phyloP scores from a whole-genome alignment of 2,797 vertebrate species.

The Chelon labrosus region DNA sequence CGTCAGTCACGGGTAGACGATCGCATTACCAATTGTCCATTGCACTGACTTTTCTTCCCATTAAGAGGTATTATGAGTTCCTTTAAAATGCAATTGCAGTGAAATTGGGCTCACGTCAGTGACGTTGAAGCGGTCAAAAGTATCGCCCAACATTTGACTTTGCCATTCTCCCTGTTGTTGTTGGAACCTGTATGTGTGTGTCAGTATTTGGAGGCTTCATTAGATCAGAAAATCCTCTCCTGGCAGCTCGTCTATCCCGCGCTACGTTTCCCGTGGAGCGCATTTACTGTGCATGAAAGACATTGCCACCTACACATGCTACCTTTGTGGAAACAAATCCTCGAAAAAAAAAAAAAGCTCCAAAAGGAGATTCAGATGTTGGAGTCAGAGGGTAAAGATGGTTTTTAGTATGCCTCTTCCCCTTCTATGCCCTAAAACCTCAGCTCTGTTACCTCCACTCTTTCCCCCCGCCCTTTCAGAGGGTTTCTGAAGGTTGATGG shows the following conservation, averaged over 20 bases:
- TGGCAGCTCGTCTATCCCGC: constrained; percentile 35
- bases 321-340: constrained; percentile 45
- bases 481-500: constrained; percentile 59
- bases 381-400: constrained; percentile 36
- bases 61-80: constrained; percentile 63
- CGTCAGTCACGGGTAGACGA: constrained; percentile 69
- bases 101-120: constrained; percentile 56
- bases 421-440: constrained; percentile 38
- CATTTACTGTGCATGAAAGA: constrained; percentile 41
- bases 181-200: not conserved
- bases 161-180: constrained; percentile 15
- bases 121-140: constrained; percentile 42
- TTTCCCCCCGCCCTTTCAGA: constrained; percentile 23
- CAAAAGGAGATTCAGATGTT: constrained; percentile 16
- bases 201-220: constrained; percentile 24
- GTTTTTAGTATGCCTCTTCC: constrained; percentile 58
- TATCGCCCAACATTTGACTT: constrained; percentile 29
- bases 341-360: constrained; percentile 45
- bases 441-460: constrained; percentile 48
- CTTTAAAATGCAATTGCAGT: constrained; percentile 61
- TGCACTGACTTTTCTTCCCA: constrained; percentile 55
- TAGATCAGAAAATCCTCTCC: constrained; percentile 44
- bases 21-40: constrained; percentile 69
- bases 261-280: constrained; percentile 33
- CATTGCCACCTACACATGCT: constrained; percentile 39